Evolutionary conservation across 2,888 invertebrate species (phyloP).

Genomic region (Tiliacea aurago): DNA sequence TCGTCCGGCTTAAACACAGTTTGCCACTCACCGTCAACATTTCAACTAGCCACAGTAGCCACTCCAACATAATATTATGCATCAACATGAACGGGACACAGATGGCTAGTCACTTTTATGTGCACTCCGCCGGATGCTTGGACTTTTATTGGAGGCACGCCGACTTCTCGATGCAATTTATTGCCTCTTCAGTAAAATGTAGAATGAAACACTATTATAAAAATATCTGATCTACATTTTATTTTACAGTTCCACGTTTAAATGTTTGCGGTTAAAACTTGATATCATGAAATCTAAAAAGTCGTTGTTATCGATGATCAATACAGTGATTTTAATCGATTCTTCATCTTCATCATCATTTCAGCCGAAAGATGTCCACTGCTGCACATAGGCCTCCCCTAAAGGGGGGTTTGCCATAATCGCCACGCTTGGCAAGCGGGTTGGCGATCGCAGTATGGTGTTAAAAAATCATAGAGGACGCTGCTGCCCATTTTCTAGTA

Average conservation of each 20-base stretch:
- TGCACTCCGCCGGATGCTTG: conserved; percentile 73
- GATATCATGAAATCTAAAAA: too few species aligned
- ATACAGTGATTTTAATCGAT: neutral
- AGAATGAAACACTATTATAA: conserved; percentile 39
- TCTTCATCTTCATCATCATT: too few species aligned
- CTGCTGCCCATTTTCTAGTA: too few species aligned
- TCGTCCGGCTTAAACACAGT: conserved; percentile 58
- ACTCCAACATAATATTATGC: conserved; percentile 57
- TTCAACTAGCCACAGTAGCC: conserved; percentile 52
- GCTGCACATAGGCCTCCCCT: too few species aligned
- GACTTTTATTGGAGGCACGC: conserved; percentile 73
- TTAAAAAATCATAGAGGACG: too few species aligned
- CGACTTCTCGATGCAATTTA: conserved; percentile 67
- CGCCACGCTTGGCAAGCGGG: too few species aligned
- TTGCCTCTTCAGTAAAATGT: conserved; percentile 46
- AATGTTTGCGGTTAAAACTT: neutral
- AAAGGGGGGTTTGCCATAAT: too few species aligned
- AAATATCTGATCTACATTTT: conserved; percentile 55
- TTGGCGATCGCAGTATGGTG: too few species aligned
- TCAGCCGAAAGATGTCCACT: too few species aligned
- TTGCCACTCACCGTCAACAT: conserved; percentile 54
- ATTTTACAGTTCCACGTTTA: neutral
- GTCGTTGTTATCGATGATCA: too few species aligned
- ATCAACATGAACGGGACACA: conserved; percentile 69
- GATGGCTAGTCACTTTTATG: conserved; percentile 76